Percentiles rank a stretch among this genome's conserved stretches.
These are phyloP conservation scores for Hydropsyche betteni DNA, from an alignment of 2,888 invertebrate genomes.

Conservation along the genomic window DNA sequence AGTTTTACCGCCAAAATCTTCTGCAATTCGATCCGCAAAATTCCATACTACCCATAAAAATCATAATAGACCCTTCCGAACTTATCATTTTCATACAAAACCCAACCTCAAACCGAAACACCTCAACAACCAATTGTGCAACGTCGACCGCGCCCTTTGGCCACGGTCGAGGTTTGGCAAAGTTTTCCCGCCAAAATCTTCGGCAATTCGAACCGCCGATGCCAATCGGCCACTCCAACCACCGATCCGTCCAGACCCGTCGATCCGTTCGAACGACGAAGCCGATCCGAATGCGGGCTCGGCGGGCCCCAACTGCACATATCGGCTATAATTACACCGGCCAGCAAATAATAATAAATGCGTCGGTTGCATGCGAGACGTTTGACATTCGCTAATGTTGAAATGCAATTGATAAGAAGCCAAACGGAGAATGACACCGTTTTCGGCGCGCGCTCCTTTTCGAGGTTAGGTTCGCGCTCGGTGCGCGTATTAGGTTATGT, in stretches of 20 bases:
- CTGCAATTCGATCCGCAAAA: too few species aligned
- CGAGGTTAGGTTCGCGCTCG: too few species aligned
- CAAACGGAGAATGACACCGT: slow-evolving; percentile 37
- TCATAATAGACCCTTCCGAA: too few species aligned
- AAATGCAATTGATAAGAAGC: slow-evolving; percentile 46
- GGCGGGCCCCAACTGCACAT: neutral
- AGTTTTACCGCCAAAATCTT: too few species aligned
- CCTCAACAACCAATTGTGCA: too few species aligned
- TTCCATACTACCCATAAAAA: too few species aligned
- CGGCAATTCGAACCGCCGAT: slow-evolving; percentile 15
- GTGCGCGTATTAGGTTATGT: too few species aligned
- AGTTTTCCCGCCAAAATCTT: slow-evolving; percentile 9
- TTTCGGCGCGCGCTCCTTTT: too few species aligned
- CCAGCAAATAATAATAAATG: neutral
- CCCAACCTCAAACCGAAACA: too few species aligned
- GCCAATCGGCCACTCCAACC: neutral
- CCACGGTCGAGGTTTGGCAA: slow-evolving; percentile 24
- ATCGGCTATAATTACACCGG: slow-evolving; percentile 4
- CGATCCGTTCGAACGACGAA: neutral
- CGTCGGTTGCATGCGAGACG: slow-evolving; percentile 34
- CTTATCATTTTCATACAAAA: too few species aligned
- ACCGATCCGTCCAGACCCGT: neutral
- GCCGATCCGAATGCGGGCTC: too few species aligned
- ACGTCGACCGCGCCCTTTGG: neutral
- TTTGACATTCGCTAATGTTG: slow-evolving; percentile 48